Base-by-base conservation (phyloP, 2,797 vertebrate genomes). In the Halcyon chelicuti region DNA sequence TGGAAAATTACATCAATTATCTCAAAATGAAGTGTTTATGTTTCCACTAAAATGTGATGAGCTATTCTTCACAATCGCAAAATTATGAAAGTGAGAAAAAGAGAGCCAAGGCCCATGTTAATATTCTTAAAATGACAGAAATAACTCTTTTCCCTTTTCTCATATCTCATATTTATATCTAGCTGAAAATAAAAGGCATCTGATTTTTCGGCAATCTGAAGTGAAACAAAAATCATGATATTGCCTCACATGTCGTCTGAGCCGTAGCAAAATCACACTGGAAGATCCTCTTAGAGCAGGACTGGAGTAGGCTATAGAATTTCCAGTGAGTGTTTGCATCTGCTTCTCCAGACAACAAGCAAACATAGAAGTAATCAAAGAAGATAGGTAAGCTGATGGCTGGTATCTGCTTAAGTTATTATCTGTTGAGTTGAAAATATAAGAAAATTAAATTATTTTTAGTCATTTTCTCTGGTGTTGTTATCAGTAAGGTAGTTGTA, bases 1-100 rank as follows among this genome's bases (percentile, higher is more conserved):
- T 78, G 42, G 42, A 83, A 86, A 94, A 96, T 39, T 12, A 62
- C 74, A 76, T 14, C 51, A 88, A 71, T 93, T 83, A 75, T 47
- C 47, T 85, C 37, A 65, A 78, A 84, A 82, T 17, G 2, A 86
- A 93, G 31, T 46, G 33, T 78, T 87, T 90, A 12, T 31, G 11
- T 93, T 90, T 63, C 54, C 13, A 23, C 15, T 46, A 19, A 33
- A 42, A 29, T 51, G 42, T 2, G 5, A 46, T 18, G 31, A 94
- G 44, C 11, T 4, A 2, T 61, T 92, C 46, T 44, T 87, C 79
- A 35, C 46, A 55, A 47, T 25, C n/a, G 60, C 55, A 86, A 84
- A 70, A 60, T 26, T 12, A 39, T 20, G 33, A 52, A 76, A 21
- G 17, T 66, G 29, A 68, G 31, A 72, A 67, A 83, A 76, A 61